phyloP scores from a whole-genome alignment of 2,113 vertebrate species.

The Cairina moschata region DNA sequence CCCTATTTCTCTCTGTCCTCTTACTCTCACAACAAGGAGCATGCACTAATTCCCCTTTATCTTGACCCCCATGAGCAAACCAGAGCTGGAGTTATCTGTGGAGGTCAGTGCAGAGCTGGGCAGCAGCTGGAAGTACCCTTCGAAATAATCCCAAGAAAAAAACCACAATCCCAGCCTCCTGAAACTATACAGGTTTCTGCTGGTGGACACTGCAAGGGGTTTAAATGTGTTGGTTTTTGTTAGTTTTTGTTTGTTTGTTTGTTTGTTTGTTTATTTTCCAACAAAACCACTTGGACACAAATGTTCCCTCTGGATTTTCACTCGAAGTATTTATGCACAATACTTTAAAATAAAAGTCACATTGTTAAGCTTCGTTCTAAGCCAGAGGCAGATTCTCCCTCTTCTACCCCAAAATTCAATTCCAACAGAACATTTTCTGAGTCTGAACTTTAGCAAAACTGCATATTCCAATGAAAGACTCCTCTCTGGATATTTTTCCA shows the following conservation, averaged over 20 bases:
- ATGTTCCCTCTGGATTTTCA: background rate
- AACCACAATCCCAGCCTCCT: background rate
- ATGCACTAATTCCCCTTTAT: background rate
- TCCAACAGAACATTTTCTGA: background rate
- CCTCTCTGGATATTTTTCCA: background rate
- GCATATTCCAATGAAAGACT: background rate
- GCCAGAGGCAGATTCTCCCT: background rate
- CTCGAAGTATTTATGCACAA: background rate
- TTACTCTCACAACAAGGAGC: background rate
- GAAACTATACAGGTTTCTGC: background rate
- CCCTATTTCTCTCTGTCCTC: background rate
- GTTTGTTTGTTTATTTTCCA: background rate
- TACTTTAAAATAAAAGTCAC: background rate
- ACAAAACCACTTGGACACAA: background rate
- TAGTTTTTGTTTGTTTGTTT: no score
- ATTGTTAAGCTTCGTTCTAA: background rate
- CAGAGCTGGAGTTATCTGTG: background rate
- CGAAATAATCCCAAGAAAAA: background rate
- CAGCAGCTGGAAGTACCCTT: background rate
- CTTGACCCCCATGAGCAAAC: fast-evolving
- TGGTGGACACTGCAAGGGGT: background rate
- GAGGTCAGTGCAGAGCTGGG: background rate
- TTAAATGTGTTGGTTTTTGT: background rate
- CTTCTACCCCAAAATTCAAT: background rate
- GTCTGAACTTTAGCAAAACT: background rate